Evolutionary conservation across 2,113 vertebrate genomes (phyloP).

Genomic region (Plotosus lineatus): DNA sequence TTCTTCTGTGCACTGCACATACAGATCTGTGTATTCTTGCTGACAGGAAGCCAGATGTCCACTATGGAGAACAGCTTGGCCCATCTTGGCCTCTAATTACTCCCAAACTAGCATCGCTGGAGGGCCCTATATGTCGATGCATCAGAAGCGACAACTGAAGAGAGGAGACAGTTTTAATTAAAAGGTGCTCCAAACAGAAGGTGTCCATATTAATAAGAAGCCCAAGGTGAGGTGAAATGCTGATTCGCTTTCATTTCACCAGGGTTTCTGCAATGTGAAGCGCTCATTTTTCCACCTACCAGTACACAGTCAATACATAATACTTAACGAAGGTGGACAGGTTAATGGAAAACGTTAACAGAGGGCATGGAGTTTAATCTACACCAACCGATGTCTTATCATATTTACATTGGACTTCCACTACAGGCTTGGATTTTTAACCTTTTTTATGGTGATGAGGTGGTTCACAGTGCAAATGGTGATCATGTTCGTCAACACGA

Average conservation of each 20-base stretch:
- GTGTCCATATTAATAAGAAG: slow-evolving; percentile 12
- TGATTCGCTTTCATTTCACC: slow-evolving; percentile 21
- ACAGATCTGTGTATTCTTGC: not conserved
- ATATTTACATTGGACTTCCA: not conserved
- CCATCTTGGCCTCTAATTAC: slow-evolving; percentile 49
- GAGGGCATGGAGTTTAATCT: not conserved
- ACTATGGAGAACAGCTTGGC: slow-evolving; percentile 46
- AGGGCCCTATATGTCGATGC: slow-evolving; percentile 41
- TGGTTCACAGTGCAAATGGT: not conserved
- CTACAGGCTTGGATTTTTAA: not conserved
- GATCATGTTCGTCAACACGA: not conserved
- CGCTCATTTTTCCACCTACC: not conserved
- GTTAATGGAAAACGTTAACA: slow-evolving; percentile 21
- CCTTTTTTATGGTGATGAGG: not conserved
- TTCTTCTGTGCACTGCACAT: not conserved
- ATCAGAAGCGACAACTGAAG: slow-evolving; percentile 32
- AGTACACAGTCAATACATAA: not conserved
- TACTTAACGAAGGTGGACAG: slow-evolving; percentile 7
- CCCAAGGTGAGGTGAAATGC: not conserved
- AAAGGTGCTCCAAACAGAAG: slow-evolving; percentile 34
- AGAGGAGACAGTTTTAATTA: slow-evolving; percentile 48
- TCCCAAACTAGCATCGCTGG: slow-evolving; percentile 43
- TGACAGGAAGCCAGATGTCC: slow-evolving; percentile 48
- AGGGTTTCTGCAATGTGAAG: not conserved
- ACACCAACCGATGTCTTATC: not conserved